These are phyloP conservation scores for Caenorhabditis plicata DNA, from an alignment of 2,888 invertebrate species.

Conservation along the genomic window DNA sequence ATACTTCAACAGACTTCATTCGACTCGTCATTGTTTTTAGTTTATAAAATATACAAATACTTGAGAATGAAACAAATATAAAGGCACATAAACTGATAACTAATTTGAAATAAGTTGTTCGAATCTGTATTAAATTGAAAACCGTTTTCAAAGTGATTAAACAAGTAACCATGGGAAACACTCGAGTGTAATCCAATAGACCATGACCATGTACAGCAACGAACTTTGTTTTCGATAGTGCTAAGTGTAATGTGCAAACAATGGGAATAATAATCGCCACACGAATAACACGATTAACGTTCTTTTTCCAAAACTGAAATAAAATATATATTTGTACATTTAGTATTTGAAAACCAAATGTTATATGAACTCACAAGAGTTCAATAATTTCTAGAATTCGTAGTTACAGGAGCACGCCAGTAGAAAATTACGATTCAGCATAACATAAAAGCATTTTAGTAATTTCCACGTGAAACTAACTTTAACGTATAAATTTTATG, in stretches of 20 bases:
- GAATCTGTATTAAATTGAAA: conserved; percentile 2
- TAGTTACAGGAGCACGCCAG: too few relatives aligned
- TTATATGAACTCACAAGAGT: too few relatives aligned
- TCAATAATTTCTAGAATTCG: too few relatives aligned
- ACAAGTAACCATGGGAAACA: conserved; percentile 14
- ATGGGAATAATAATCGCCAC: conserved; percentile 9
- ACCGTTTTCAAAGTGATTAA: background rate
- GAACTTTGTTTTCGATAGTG: conserved; percentile 10
- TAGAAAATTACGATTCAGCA: too few relatives aligned
- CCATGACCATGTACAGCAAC: conserved; percentile 11
- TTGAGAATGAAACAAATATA: conserved; percentile 13
- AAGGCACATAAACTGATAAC: conserved; percentile 12
- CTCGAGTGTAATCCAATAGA: conserved; percentile 15
- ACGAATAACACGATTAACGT: conserved; percentile 9
- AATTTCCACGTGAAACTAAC: too few relatives aligned
- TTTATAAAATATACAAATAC: conserved; percentile 8
- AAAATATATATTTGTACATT: background rate
- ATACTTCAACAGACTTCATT: conserved; percentile 10
- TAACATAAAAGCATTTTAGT: too few relatives aligned
- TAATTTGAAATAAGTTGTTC: conserved; percentile 14
- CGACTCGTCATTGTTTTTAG: conserved; percentile 8
- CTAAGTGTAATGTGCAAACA: conserved; percentile 20
- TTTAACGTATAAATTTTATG: too few relatives aligned
- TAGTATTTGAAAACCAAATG: too few relatives aligned
- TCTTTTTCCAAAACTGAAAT: conserved; percentile 24